Evolutionary conservation across 1,140 invertebrate genomes (phyloP).

Genomic region (Cataglyphis hispanica): DNA sequence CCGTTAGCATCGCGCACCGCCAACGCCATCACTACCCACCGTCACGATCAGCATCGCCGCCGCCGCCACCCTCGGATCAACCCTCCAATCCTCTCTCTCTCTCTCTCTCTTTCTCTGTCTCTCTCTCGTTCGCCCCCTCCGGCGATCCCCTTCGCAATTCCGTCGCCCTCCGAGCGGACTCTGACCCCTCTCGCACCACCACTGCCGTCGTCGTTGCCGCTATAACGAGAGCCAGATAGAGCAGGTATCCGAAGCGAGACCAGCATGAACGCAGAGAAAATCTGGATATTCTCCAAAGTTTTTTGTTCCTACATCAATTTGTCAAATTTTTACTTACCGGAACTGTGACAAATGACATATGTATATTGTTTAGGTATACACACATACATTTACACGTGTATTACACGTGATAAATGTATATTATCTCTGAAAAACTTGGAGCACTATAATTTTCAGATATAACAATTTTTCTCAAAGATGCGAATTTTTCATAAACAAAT

Average conservation of each 20-base stretch:
- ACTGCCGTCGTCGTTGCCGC: constrained; percentile 42
- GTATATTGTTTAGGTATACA: not conserved
- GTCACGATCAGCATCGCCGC: constrained; percentile 58
- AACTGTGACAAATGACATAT: not conserved
- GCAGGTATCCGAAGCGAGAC: constrained; percentile 56
- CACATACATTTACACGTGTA: no score
- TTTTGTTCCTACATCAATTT: not conserved
- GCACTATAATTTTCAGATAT: no score
- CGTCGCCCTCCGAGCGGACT: constrained; percentile 77
- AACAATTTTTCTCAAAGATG: no score
- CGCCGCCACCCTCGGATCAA: constrained; percentile 73
- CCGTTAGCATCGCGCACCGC: constrained; percentile 66
- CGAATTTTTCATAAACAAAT: no score
- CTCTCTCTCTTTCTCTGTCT: constrained; percentile 49
- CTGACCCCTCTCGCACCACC: constrained; percentile 77
- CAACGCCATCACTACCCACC: constrained; percentile 67
- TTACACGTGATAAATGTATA: no score
- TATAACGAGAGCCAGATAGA: constrained; percentile 70
- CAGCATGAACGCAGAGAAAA: constrained; percentile 23
- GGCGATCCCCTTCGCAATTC: constrained; percentile 74
- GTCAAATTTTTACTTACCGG: not conserved
- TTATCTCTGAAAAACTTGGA: no score
- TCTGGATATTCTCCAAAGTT: not conserved
- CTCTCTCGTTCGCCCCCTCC: constrained; percentile 61
- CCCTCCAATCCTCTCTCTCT: constrained; percentile 64